Base-by-base conservation (phyloP, 2,888 invertebrate species). In the Teleiodes luculella region DNA sequence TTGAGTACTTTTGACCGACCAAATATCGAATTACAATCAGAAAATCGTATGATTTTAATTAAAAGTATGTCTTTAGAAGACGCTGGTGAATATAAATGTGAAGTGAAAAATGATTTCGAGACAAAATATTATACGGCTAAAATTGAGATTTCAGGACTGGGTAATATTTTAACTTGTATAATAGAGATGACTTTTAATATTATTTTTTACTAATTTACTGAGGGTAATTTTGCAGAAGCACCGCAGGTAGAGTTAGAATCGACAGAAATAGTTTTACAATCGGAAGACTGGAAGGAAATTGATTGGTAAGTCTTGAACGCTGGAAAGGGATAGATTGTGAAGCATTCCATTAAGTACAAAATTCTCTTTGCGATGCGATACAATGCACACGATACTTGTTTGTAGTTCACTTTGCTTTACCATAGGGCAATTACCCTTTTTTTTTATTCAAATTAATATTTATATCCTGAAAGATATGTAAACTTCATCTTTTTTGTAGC, bases 81-180 rank as follows among this genome's bases (percentile, higher is more conserved):
- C n/a, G 60, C 71, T 0, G 87, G 86, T 0, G 62, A 64, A 3
- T 88, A 84, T 43, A 74, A 60, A 45, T 88, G 87, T 56, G 67
- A 73, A 58, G 66, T 73, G 0, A 60, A 51, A 0, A 86, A 86
- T 52, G 70, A 61, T 8, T 65, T 67, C 0, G 67, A 77, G 50
- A 60, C 28, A 0, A 63, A 66, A 55, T 60, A 43, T 0, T 72
- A 69, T 55, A 55, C 41, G 0, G 82, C 80, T 5, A 24, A 43
- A 0, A 67, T 86, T 1, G 58, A 57, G 24, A 77, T 88, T 36
- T 73, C 80, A 33, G 87, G 86, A 28, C 60, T 88, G 56, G 86
- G 87, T 86, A 68, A 74, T 65, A 35, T 36, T 16, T 5, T 24
- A 41, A 3, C n/a, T 20, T 8, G 3, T 14, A 39, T 39, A 2